Evolutionary conservation across 2,797 vertebrate genomes (phyloP).

Genomic region (Paramormyrops hopkinsi): DNA sequence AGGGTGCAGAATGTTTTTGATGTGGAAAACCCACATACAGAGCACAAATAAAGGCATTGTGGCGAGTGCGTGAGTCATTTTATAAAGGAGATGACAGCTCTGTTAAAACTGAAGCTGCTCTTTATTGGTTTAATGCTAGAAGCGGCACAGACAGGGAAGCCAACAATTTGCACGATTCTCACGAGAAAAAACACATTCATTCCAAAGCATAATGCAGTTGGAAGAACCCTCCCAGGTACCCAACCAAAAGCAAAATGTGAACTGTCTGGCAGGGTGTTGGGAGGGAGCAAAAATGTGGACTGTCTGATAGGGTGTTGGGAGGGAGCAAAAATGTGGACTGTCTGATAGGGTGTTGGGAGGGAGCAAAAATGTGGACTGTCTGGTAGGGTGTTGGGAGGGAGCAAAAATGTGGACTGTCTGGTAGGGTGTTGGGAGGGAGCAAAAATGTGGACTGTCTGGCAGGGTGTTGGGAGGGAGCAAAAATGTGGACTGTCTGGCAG

Average conservation of each 20-base stretch:
- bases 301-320: too few species aligned
- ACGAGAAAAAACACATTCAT: background rate
- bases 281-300: background rate
- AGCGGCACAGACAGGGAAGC: background rate
- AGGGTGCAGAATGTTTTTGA: background rate
- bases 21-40: background rate
- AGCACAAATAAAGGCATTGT: background rate
- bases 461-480: background rate
- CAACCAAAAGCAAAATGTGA: background rate
- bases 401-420: background rate
- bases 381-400: too few species aligned
- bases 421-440: background rate
- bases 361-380: too few species aligned
- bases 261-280: background rate
- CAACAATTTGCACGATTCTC: background rate
- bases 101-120: background rate
- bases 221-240: background rate
- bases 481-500: background rate
- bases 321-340: too few species aligned
- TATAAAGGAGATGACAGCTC: background rate
- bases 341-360: too few species aligned
- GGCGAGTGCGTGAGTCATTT: background rate
- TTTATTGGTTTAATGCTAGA: background rate
- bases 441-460: background rate
- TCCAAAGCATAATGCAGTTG: background rate